Percentiles rank a stretch among this genome's conserved stretches.
These are phyloP conservation scores for Moxostoma hubbsi DNA, from an alignment of 2,797 vertebrate genomes.

Conservation along the genomic window DNA sequence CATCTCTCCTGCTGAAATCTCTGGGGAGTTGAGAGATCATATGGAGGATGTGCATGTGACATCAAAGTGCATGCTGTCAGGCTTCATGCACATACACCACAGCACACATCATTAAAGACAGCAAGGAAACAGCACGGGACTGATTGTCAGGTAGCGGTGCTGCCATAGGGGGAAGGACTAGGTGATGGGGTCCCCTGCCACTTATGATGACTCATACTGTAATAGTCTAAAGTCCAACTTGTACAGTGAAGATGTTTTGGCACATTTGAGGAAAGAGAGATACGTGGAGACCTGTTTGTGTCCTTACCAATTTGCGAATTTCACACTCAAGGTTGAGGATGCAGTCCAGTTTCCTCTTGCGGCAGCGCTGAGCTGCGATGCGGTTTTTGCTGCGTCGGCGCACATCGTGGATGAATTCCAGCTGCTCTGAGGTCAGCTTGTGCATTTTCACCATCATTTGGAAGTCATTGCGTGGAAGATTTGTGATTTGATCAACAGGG, in stretches of 20 bases:
- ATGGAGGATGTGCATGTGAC: slow-evolving; percentile 14
- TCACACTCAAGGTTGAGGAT: slow-evolving; percentile 98
- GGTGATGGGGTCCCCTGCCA: background rate
- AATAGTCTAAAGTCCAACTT: background rate
- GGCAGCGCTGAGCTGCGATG: slow-evolving; percentile 96
- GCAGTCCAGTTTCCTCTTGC: slow-evolving; percentile 98
- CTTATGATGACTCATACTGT: background rate
- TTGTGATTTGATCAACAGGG: slow-evolving; percentile 99
- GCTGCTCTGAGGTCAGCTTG: slow-evolving; percentile 97
- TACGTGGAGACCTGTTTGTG: background rate
- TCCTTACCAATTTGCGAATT: slow-evolving; percentile 94
- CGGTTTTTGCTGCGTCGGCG: slow-evolving; percentile 96
- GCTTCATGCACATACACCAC: slow-evolving; percentile 11
- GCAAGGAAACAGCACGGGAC: slow-evolving; percentile 44
- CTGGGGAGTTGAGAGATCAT: background rate
- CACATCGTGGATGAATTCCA: slow-evolving; percentile 98
- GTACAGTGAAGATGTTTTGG: background rate
- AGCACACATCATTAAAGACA: slow-evolving; percentile 51
- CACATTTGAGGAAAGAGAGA: background rate
- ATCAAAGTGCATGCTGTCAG: slow-evolving; percentile 45
- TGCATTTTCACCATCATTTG: slow-evolving; percentile 99
- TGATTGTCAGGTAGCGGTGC: slow-evolving; percentile 30
- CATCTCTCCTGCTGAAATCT: slow-evolving; percentile 20
- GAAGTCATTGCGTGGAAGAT: slow-evolving; percentile 99
- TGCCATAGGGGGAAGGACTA: slow-evolving; percentile 38